Conservation (phyloP, 2,888 invertebrate species). For the Tachina fera region DNA sequence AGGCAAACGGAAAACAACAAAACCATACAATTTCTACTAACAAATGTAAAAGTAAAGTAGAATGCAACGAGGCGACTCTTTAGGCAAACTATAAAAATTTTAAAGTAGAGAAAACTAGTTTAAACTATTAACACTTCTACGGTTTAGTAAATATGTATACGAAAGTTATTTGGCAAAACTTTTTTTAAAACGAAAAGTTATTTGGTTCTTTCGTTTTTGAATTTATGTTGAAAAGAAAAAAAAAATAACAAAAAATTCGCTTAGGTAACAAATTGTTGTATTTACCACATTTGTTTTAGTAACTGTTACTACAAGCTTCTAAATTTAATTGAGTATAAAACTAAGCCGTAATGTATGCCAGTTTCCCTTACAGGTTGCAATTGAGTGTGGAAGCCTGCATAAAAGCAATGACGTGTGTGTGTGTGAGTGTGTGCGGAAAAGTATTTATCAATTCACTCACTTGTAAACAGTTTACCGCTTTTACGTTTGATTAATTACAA, state of each 20-base stretch:
- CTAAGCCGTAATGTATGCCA: conserved; percentile 28
- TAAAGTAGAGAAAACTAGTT: not conserved
- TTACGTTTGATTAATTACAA: conserved; percentile 67
- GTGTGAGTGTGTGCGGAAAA: not conserved
- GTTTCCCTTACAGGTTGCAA: not conserved
- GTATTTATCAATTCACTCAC: conserved; percentile 48
- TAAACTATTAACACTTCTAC: conserved; percentile 34
- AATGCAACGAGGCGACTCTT: not conserved
- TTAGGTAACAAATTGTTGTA: not conserved
- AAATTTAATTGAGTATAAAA: conserved; percentile 39
- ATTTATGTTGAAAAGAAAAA: not conserved
- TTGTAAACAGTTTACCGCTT: conserved; percentile 69
- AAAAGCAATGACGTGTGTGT: too few relatives aligned
- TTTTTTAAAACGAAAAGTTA: not conserved
- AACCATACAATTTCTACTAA: not conserved
- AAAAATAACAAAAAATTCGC: not conserved
- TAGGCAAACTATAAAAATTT: not conserved
- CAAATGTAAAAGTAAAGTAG: not conserved
- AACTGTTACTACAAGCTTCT: conserved; percentile 2
- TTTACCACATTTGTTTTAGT: conserved; percentile 40
- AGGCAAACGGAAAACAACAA: conserved; percentile 30
- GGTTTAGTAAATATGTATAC: not conserved
- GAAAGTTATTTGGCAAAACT: not conserved
- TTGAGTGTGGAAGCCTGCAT: not conserved
- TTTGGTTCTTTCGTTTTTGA: not conserved